Evolutionary conservation across 2,113 vertebrate species (phyloP).

Genomic region (Mobula birostris): DNA sequence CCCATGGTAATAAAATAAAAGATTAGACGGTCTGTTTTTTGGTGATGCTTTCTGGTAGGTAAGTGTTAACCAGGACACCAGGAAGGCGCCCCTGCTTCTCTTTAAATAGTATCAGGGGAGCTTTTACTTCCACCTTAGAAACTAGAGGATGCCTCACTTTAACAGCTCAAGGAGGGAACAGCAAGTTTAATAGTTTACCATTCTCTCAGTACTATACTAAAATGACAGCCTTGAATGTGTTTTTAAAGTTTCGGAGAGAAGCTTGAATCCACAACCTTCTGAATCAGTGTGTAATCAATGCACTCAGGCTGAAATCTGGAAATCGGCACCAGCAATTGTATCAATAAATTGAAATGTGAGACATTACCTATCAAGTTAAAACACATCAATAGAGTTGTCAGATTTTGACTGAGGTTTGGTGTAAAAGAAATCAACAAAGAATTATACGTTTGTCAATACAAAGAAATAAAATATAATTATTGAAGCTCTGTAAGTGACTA

Average conservation of each 20-base stretch:
- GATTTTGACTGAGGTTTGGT: background rate
- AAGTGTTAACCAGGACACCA: background rate
- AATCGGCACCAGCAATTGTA: background rate
- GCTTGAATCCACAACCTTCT: background rate
- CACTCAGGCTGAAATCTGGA: background rate
- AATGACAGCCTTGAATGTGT: background rate
- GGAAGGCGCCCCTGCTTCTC: background rate
- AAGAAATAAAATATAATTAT: background rate
- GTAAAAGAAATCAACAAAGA: background rate
- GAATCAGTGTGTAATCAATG: background rate
- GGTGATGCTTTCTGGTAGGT: background rate
- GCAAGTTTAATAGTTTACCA: background rate
- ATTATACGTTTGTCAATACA: background rate
- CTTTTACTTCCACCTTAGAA: background rate
- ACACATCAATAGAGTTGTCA: background rate
- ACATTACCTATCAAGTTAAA: background rate
- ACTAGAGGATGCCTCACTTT: background rate
- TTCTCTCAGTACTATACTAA: background rate
- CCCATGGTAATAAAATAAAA: background rate
- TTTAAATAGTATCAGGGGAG: background rate
- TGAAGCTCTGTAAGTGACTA: background rate
- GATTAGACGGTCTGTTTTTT: background rate
- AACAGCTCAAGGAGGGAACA: background rate
- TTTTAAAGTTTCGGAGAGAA: background rate
- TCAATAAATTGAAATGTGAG: background rate